Evolutionary conservation across 2,113 vertebrate species (phyloP), one percentile per base, ranked within the genome.

Genomic region (Gobius niger): DNA sequence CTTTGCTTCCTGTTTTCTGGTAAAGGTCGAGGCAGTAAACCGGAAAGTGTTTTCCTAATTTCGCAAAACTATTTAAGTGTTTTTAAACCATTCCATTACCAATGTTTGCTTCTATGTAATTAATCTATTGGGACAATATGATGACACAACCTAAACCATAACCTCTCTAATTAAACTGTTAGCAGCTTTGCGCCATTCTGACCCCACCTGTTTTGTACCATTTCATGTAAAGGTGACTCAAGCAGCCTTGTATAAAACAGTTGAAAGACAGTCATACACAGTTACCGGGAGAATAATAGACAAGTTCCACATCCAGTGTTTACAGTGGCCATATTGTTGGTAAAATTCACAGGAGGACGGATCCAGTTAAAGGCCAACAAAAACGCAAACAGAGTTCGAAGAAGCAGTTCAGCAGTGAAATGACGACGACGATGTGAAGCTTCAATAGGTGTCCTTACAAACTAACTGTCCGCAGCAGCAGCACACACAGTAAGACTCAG

Each of bases 401-500:
- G 41, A 60, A 60, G 57, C 41, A 60, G 40, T 60, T 47, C 7
- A 49, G 24, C 67, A 53, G 40, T 62, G 44, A 75, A 64, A 42
- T 18, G 47, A 53, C 70, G 54, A 46, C 19, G 54, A 57, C 9
- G 11, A 70, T 63, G 52, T 63, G 47, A 75, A 67, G 52, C 53
- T 62, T 19, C 14, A 64, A 52, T 54, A 47, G 19, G 1, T 9
- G 53, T 65, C 65, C 7, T 40, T 50, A 74, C 8, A 67, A 63
- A 44, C 40, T 63, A 51, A 44, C 11, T 16, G 12, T 70, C 57
- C 47, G 44, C 14, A 49, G 65, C 57, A 49, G 65, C 57, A 51
- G 59, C 51, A 18, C 44, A 44, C 0, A 66, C 34, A 68, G 60
- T 85, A 82, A 85, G 85, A 87, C 83, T 83, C 65, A 18, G 77